Evolutionary conservation across 2,797 vertebrate species (phyloP).

Genomic region (Philypnodon macrostomus): DNA sequence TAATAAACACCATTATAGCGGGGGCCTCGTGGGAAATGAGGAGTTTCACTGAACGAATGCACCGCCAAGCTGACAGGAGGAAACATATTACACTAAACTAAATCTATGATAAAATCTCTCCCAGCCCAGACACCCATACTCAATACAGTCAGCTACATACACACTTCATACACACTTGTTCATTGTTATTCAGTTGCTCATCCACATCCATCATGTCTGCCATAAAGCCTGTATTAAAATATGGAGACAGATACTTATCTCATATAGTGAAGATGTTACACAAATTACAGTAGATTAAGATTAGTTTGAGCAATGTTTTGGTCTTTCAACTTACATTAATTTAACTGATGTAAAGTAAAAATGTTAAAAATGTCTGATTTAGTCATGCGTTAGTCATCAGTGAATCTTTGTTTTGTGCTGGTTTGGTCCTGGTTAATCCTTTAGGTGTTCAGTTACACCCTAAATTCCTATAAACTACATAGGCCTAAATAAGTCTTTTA

Average conservation of each 20-base stretch:
- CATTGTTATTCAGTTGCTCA: slow-evolving; percentile 31
- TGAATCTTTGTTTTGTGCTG: no score
- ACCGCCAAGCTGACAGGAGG: slow-evolving; percentile 14
- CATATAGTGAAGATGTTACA: slow-evolving; percentile 14
- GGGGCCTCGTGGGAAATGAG: slow-evolving; percentile 21
- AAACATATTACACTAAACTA: slow-evolving; percentile 20
- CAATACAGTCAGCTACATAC: slow-evolving; percentile 1
- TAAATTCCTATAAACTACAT: no score
- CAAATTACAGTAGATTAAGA: slow-evolving; percentile 22
- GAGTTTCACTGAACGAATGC: slow-evolving; percentile 27
- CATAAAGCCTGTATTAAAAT: slow-evolving; percentile 19
- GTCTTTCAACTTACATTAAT: no score
- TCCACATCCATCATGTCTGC: slow-evolving; percentile 30
- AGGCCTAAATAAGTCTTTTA: no score
- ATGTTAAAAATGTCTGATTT: no score
- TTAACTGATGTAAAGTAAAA: no score
- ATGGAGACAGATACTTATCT: slow-evolving; percentile 16
- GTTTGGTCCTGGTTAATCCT: no score
- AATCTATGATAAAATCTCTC: slow-evolving; percentile 15
- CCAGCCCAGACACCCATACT: slow-evolving; percentile 14
- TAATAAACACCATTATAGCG: slow-evolving; percentile 32
- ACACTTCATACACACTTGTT: slow-evolving; percentile 11
- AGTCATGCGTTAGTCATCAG: no score
- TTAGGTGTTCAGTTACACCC: no score
- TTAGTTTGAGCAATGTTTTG: no score